Evolutionary conservation across 2,797 vertebrate genomes (phyloP), one percentile per base, ranked within the genome.

Genomic region (Florisuga fusca): DNA sequence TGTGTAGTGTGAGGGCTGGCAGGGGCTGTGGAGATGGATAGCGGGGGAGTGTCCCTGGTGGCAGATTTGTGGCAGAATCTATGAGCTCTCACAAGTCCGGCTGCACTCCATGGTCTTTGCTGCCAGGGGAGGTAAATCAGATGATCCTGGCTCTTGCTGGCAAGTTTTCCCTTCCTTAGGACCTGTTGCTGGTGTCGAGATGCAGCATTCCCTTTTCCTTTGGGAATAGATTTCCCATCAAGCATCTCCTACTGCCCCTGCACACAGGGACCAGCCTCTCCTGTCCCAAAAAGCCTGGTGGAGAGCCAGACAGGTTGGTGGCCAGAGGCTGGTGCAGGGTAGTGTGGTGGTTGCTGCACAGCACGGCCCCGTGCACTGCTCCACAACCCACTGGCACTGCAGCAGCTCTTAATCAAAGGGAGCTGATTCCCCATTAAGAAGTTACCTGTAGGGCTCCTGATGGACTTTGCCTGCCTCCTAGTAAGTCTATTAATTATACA

Each of bases 401-500:
- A 59, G 87, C 84, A 84, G 90, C 83, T 87, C 91, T 94, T 95
- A 93, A 97, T 96, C 96, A 97, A 92, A 95, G 83, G 77, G 89
- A 94, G 74, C 79, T 81, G 74, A 95, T 96, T 96, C 94, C 92
- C 95, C 92, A 97, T 96, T 97, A 97, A 95, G 96, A 96, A 96
- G 93, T 97, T 97, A 97, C 96, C 96, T 97, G 93, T 96, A 97
- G 96, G 96, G 96, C 94, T 96, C 93, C 94, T 94, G 95, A 97
- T 96, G 93, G 96, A 96, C 96, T 96, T 96, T 96, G 91, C 92
- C 59, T 96, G 71, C 96, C 84, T 97, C 93, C 92, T 63, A 89
- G 96, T 91, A 95, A 97, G 95, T 97, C 96, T 96, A 95, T 96
- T 97, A 97, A 97, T 97, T 97, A 97, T 96, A 95, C 94, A 95